Evolutionary conservation across 2,888 invertebrate species (phyloP).

Genomic region (Villa cingulata): DNA sequence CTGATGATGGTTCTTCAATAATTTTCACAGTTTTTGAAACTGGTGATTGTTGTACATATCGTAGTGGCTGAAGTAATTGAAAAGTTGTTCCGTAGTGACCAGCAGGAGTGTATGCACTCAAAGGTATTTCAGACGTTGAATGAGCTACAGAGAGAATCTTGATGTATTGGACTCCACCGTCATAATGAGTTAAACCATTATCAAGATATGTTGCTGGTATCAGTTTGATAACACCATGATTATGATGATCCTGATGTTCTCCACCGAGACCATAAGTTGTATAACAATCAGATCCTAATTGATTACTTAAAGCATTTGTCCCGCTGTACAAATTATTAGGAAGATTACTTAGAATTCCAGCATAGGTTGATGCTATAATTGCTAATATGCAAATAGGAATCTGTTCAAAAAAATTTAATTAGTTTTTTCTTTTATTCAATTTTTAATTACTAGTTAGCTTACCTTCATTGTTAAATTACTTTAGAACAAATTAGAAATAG

Average conservation of each 20-base stretch:
- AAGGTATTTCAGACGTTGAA: background rate
- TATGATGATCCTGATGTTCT: too few species aligned
- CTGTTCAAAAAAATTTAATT: background rate
- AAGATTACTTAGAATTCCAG: background rate
- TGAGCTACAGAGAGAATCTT: background rate
- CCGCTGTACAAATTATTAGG: background rate
- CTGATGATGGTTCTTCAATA: slow-evolving; percentile 3
- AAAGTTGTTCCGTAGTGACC: background rate
- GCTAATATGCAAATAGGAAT: background rate
- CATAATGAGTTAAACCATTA: too few species aligned
- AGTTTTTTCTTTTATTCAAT: too few species aligned
- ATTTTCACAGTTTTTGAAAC: background rate
- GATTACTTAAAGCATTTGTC: too few species aligned
- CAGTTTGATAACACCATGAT: too few species aligned
- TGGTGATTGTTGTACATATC: background rate
- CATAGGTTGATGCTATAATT: background rate
- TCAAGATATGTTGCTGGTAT: too few species aligned
- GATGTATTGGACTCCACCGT: background rate
- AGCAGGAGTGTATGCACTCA: background rate
- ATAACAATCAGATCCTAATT: too few species aligned
- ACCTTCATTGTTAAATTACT: too few species aligned
- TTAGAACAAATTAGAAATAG: too few species aligned
- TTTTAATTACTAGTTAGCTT: too few species aligned
- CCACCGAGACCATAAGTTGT: too few species aligned
- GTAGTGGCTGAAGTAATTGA: background rate